A percentile compares a stretch with the other conserved stretches of the same genome.
phyloP scores from a whole-genome alignment of 2,113 vertebrate species.

The Crotalus tigris region DNA sequence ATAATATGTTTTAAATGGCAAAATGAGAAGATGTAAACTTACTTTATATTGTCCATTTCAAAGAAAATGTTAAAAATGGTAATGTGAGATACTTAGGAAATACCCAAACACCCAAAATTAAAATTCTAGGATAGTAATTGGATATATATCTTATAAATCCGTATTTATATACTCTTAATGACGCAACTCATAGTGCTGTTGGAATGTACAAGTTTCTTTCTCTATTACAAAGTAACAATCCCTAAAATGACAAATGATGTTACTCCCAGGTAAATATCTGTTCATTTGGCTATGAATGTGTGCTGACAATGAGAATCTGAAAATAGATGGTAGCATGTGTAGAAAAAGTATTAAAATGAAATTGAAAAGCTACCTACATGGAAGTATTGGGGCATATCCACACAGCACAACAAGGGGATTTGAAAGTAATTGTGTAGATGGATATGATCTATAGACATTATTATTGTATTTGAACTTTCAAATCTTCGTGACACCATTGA shows the following conservation, averaged over 20 bases:
- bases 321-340: background rate
- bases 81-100: constrained; percentile 29
- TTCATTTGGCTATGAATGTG: background rate
- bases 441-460: background rate
- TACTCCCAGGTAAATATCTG: background rate
- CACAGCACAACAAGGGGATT: background rate
- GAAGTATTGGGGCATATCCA: background rate
- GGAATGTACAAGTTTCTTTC: background rate
- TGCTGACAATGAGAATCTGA: background rate
- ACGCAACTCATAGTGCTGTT: background rate
- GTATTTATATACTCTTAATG: background rate
- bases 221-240: background rate
- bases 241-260: background rate
- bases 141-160: background rate
- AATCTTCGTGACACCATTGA: background rate
- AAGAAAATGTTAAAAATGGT: constrained; percentile 32
- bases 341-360: background rate
- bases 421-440: background rate
- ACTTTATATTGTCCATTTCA: background rate
- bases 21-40: constrained; percentile 19
- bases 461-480: background rate
- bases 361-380: background rate
- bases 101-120: background rate
- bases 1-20: constrained; percentile 40
- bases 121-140: background rate